These are phyloP conservation scores for Eulemur mongoz DNA, from an alignment of 2,797 vertebrate genomes.

Conservation along the genomic window DNA sequence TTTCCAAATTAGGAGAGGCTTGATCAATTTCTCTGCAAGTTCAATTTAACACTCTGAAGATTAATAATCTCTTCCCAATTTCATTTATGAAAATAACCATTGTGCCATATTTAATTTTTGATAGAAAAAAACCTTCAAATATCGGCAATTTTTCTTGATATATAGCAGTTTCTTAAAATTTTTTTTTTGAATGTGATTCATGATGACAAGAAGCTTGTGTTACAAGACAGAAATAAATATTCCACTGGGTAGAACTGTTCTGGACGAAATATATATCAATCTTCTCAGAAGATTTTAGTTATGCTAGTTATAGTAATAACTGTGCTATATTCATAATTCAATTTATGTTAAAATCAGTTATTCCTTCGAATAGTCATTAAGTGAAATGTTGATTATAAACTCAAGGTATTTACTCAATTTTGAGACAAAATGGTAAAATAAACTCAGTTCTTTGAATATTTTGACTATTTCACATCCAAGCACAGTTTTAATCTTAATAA, in stretches of 20 bases:
- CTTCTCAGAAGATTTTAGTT: background rate
- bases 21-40: slow-evolving; percentile 82
- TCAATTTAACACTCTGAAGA: slow-evolving; percentile 79
- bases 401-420: background rate
- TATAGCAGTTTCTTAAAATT: slow-evolving; percentile 31
- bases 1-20: slow-evolving; percentile 77
- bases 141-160: slow-evolving; percentile 58
- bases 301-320: slow-evolving; percentile 18
- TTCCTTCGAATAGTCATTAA: slow-evolving; percentile 32
- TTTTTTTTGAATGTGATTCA: slow-evolving; percentile 40
- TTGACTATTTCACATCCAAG: slow-evolving; percentile 32
- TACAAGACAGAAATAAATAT: slow-evolving; percentile 44
- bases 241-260: slow-evolving; percentile 5
- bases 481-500: slow-evolving; percentile 39
- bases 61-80: slow-evolving; percentile 80
- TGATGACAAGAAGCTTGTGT: background rate
- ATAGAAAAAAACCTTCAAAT: slow-evolving; percentile 74
- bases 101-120: slow-evolving; percentile 72
- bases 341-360: background rate
- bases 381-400: slow-evolving; percentile 6
- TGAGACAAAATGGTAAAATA: slow-evolving; percentile 15
- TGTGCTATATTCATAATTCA: slow-evolving; percentile 39
- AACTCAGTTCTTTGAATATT: background rate
- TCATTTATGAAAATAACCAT: slow-evolving; percentile 77
- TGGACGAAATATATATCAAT: slow-evolving; percentile 52